These are phyloP conservation scores for Acronicta psi DNA, from an alignment of 2,888 invertebrate species.

Conservation along the genomic window DNA sequence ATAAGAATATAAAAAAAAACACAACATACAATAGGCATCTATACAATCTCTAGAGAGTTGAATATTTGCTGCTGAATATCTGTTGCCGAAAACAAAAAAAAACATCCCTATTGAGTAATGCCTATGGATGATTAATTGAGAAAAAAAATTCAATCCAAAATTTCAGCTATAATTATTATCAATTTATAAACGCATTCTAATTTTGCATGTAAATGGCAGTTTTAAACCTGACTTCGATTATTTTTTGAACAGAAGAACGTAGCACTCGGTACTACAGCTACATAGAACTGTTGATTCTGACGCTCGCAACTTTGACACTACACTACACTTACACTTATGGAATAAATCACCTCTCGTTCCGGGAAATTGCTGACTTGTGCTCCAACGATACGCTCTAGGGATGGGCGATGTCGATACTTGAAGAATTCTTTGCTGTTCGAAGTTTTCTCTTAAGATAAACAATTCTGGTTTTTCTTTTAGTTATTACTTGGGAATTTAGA, in stretches of 20 bases:
- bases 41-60: too few relatives aligned
- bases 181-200: too few relatives aligned
- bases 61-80: too few relatives aligned
- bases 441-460: constrained; percentile 5
- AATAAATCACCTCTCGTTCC: constrained; percentile 78
- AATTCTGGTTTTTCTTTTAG: constrained; percentile 8
- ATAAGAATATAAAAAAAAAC: too few relatives aligned
- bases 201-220: neutral
- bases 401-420: constrained; percentile 43
- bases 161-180: too few relatives aligned
- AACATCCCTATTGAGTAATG: too few relatives aligned
- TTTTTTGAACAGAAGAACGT: neutral
- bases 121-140: too few relatives aligned
- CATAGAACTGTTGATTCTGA: constrained; percentile 52
- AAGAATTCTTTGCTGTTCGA: constrained; percentile 10
- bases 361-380: constrained; percentile 79
- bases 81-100: too few relatives aligned
- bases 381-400: constrained; percentile 56
- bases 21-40: too few relatives aligned
- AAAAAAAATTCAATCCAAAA: too few relatives aligned
- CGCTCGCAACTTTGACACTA: constrained; percentile 60
- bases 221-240: neutral
- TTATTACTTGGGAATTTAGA: neutral
- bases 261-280: constrained; percentile 5
- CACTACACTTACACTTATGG: constrained; percentile 70